Base-by-base conservation (phyloP, 2,888 invertebrate genomes). In the Mayetiola destructor region DNA sequence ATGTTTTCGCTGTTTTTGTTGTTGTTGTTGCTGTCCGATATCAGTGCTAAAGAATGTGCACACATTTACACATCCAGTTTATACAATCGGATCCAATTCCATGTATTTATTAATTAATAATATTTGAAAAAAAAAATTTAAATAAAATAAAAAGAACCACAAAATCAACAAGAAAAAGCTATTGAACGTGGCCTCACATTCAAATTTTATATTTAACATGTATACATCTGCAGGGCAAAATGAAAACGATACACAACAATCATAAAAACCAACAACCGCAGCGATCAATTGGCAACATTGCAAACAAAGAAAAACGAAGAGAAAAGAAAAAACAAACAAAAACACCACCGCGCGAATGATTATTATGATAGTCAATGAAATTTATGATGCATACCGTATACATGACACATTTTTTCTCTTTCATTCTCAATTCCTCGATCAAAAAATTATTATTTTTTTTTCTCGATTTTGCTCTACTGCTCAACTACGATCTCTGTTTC, bases 61-160 rank as follows among this genome's bases (percentile, higher is more conserved):
- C 36, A 14, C 14, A 36, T 6, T 36, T 14, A 9, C 12, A 9
- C n/a, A 16, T n/a, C 12, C 37, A 12, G n/a, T n/a, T 14, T 37
- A 37, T 5, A 23, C 10, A 6, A 23, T n/a, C 21, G 42, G 21
- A 42, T 42, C 23, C 14, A 12, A 3, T 9, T 23, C 23, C 6
- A 48, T 27, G 27, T 48, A 48, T 48, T 48, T 48, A 48, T 48
- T 48, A 48, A 48, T 48, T 48, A 48, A 48, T 27, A 48, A 23
- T 48, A 27, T 48, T n/a, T n/a, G n/a, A n/a, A n/a, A n/a, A n/a
- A n/a, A n/a, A n/a, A n/a, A n/a, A 8, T 48, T 48, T n/a, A 27
- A 27, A 18, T 9, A 10, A 27, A 27, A 27, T 48, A 27, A 23
- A 27, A n/a, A 27, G 10, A 32, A 6, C 6, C 32, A 32, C 32